Percentiles rank a stretch among this genome's conserved stretches.
Evolutionary conservation across 2,797 vertebrate genomes (phyloP).

Genomic region (Myotis findleyi): DNA sequence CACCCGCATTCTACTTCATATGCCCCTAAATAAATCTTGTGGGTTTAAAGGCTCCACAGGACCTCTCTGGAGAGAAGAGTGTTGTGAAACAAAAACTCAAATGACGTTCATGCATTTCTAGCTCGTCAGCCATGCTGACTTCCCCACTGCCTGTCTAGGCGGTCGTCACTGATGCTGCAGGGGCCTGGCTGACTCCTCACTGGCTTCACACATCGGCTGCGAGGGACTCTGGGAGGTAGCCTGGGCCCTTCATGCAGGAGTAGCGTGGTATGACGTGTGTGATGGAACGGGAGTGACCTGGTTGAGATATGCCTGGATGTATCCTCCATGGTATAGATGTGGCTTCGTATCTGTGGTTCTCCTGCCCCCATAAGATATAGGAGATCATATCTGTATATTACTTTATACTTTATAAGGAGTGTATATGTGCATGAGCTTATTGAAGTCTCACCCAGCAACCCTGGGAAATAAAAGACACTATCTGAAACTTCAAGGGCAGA

Average conservation of each 20-base stretch:
- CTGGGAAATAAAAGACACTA: not conserved
- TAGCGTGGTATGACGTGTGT: rapidly evolving
- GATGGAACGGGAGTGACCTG: not conserved
- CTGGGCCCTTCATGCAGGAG: not conserved
- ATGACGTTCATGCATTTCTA: not conserved
- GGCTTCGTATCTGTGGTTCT: not conserved
- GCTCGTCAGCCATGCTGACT: not conserved
- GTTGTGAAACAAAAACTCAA: not conserved
- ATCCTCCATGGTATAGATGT: not conserved
- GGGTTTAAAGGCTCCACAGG: not conserved
- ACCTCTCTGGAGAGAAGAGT: slow-evolving; percentile 6
- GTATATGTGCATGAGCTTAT: not conserved
- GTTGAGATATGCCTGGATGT: not conserved
- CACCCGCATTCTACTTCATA: not conserved
- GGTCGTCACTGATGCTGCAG: not conserved
- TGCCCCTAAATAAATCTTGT: not conserved
- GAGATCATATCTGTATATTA: not conserved
- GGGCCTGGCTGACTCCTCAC: not conserved
- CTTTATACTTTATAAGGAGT: not conserved
- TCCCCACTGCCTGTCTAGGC: rapidly evolving
- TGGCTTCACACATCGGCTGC: not conserved
- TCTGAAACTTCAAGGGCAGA: not conserved
- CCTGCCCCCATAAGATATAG: not conserved
- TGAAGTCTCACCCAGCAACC: not conserved
- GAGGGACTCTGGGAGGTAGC: not conserved